These are phyloP conservation scores for Crematogaster levior DNA, from an alignment of 2,888 invertebrate species.

Conservation along the genomic window DNA sequence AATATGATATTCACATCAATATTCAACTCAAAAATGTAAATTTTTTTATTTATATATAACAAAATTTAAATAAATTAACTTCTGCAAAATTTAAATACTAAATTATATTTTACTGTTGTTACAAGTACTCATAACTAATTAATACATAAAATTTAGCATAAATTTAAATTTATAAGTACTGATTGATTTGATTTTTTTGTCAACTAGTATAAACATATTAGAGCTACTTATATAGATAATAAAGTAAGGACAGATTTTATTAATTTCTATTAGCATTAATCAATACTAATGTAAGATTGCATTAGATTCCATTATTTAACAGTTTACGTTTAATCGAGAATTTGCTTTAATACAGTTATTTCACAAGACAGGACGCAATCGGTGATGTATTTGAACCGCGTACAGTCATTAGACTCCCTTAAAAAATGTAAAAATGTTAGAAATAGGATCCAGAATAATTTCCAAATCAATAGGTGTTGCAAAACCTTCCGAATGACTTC, in stretches of 20 bases:
- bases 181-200: not conserved
- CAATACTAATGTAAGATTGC: not conserved
- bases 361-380: not conserved
- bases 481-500: conserved; percentile 61
- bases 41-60: not conserved
- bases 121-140: not conserved
- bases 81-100: not conserved
- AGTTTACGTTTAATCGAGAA: not conserved
- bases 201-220: not conserved
- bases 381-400: not conserved
- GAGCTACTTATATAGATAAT: not conserved
- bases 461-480: conserved; percentile 68
- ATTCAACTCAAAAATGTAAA: not conserved
- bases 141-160: not conserved
- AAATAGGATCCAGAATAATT: conserved; percentile 58
- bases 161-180: not conserved
- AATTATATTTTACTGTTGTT: not conserved
- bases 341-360: not conserved
- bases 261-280: not conserved
- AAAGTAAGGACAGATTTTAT: not conserved
- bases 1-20: not conserved
- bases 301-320: not conserved
- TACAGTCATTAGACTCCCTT: not conserved
- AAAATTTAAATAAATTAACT: not conserved
- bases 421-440: conserved; percentile 8